A percentile compares a stretch with the other conserved stretches of the same genome.
Conservation (phyloP, 2,888 invertebrate species). For the Graphium colonna region DNA sequence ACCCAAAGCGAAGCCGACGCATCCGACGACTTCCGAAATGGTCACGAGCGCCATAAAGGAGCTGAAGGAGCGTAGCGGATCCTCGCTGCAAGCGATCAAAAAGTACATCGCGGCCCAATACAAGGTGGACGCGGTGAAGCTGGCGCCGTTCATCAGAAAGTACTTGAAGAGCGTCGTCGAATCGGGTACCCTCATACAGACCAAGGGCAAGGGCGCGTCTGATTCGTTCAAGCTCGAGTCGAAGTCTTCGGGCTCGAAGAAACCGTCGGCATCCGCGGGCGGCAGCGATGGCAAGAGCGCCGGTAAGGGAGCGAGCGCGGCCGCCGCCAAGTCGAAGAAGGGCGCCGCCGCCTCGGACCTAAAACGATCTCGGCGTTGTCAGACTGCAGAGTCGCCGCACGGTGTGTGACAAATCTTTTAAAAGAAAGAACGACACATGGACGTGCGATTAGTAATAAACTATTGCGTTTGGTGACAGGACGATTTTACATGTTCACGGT, state of each 20-base stretch:
- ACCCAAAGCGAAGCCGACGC: constrained; percentile 49
- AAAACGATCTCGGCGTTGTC: too few species aligned
- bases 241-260: constrained; percentile 34
- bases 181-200: constrained; percentile 72
- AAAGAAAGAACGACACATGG: too few species aligned
- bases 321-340: constrained; percentile 25
- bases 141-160: constrained; percentile 80
- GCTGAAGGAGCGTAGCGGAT: constrained; percentile 80
- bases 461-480: too few species aligned
- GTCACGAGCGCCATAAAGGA: constrained; percentile 77
- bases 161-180: constrained; percentile 76
- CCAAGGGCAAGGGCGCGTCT: constrained; percentile 50
- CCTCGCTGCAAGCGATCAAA: constrained; percentile 79
- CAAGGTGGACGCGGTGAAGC: constrained; percentile 79
- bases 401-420: too few species aligned
- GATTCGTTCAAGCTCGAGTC: constrained; percentile 65
- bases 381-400: too few species aligned
- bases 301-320: constrained; percentile 22
- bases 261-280: constrained; percentile 27
- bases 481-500: too few species aligned
- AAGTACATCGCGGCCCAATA: constrained; percentile 82
- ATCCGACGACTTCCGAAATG: constrained; percentile 62
- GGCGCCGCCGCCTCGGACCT: constrained; percentile 26
- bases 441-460: too few species aligned
- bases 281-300: too few species aligned